phyloP scores from a whole-genome alignment of 2,888 invertebrate species.

The Agonopterix alstromeriana region DNA sequence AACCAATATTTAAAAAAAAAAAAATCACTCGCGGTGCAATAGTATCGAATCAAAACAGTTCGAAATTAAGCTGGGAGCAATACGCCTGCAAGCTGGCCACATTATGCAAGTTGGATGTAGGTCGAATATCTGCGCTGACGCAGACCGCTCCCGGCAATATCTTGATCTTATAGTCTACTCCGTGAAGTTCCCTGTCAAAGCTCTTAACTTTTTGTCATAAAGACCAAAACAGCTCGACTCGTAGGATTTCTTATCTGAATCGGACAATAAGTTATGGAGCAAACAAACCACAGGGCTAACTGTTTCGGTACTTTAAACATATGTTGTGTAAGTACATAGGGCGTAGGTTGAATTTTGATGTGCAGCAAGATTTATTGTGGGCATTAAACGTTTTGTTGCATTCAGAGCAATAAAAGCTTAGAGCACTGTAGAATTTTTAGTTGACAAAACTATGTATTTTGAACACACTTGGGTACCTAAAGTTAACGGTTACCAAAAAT shows the following conservation, averaged over 20 bases:
- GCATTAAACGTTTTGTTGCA: background rate
- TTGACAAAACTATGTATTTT: no score
- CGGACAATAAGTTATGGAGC: constrained; percentile 4
- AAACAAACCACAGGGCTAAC: constrained; percentile 10
- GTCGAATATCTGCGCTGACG: constrained; percentile 6
- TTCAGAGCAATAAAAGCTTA: background rate
- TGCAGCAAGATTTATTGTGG: background rate
- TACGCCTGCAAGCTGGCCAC: background rate
- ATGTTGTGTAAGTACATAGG: background rate
- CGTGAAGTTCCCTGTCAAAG: no score
- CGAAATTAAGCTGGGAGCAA: background rate
- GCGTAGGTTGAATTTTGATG: background rate
- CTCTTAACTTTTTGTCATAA: no score
- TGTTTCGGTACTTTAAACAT: constrained; percentile 3
- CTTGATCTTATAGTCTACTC: constrained; percentile 2
- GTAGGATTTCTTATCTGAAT: no score
- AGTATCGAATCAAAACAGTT: no score
- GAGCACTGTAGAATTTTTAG: no score
- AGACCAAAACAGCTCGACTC: background rate
- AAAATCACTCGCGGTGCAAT: no score
- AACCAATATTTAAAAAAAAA: no score
- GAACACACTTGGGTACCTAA: no score
- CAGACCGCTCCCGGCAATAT: constrained; percentile 5
- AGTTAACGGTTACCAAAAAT: no score
- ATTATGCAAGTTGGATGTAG: constrained; percentile 10